A percentile compares a stretch with the other conserved stretches of the same genome.
Conservation (phyloP, 2,797 vertebrate species). For the Tauraco hartlaubi region DNA sequence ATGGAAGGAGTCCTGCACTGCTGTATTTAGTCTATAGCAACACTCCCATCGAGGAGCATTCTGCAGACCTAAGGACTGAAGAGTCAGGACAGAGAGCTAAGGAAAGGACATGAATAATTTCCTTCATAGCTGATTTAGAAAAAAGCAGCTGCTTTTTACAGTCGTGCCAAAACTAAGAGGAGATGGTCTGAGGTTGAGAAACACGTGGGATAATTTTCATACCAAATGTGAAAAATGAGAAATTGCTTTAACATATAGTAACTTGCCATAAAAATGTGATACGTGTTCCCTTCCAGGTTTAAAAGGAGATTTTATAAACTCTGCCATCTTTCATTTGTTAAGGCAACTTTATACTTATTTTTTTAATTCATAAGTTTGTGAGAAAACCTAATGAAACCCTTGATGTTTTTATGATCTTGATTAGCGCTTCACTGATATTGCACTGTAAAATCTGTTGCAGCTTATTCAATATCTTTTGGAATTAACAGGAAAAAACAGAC, state of each 20-base stretch:
- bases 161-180: background rate
- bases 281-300: background rate
- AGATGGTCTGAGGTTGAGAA: slow-evolving; percentile 8
- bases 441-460: slow-evolving; percentile 36
- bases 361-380: slow-evolving; percentile 54
- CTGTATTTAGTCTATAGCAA: background rate
- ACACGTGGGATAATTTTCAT: background rate
- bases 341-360: background rate
- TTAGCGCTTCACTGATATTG: slow-evolving; percentile 26
- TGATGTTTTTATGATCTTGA: slow-evolving; percentile 21
- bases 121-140: background rate
- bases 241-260: background rate
- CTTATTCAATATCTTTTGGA: slow-evolving; percentile 33
- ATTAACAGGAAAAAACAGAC: slow-evolving; percentile 14
- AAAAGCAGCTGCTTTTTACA: background rate
- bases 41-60: background rate
- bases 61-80: background rate
- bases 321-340: background rate
- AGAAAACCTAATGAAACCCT: slow-evolving; percentile 31
- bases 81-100: background rate
- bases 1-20: background rate
- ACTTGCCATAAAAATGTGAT: background rate
- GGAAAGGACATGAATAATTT: background rate
- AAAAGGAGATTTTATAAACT: background rate
- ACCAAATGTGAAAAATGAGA: slow-evolving; percentile 6